Conservation (phyloP, 2,797 vertebrate genomes). For the Mormyrops attenuatus region DNA sequence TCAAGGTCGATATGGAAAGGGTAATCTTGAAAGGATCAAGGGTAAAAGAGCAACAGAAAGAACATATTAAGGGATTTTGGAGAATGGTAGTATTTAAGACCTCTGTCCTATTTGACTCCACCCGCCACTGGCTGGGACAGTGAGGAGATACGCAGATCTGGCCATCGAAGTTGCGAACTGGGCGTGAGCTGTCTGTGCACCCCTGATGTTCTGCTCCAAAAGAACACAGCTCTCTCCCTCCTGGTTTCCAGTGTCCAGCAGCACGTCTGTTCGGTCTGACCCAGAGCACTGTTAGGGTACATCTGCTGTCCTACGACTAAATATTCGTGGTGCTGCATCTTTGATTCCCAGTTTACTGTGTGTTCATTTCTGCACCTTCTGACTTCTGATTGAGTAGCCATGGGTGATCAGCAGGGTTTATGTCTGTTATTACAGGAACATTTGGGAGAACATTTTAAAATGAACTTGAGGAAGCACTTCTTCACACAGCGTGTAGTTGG, state of each 20-base stretch:
- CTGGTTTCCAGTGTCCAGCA: not conserved
- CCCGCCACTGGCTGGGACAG: not conserved
- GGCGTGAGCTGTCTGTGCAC: not conserved
- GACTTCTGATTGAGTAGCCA: not conserved
- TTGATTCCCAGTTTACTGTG: not conserved
- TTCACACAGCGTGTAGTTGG: too few species aligned
- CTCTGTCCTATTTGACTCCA: not conserved
- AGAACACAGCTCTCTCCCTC: not conserved
- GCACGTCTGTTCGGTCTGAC: not conserved
- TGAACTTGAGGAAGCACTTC: too few species aligned
- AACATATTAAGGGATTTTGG: not conserved
- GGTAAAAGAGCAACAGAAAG: not conserved
- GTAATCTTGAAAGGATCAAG: not conserved
- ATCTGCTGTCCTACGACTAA: not conserved
- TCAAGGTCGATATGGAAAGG: not conserved
- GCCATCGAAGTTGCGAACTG: not conserved
- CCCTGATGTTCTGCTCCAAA: not conserved
- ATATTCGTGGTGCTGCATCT: not conserved
- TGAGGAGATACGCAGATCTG: not conserved
- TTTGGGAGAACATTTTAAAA: too few species aligned
- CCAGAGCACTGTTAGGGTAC: not conserved
- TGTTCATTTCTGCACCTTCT: not conserved
- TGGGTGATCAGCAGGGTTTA: not conserved
- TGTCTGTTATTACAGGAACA: not conserved
- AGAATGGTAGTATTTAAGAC: not conserved